Evolutionary conservation across 1,140 invertebrate genomes (phyloP), one percentile per base, ranked within the genome.

Genomic region (Periplaneta americana): DNA sequence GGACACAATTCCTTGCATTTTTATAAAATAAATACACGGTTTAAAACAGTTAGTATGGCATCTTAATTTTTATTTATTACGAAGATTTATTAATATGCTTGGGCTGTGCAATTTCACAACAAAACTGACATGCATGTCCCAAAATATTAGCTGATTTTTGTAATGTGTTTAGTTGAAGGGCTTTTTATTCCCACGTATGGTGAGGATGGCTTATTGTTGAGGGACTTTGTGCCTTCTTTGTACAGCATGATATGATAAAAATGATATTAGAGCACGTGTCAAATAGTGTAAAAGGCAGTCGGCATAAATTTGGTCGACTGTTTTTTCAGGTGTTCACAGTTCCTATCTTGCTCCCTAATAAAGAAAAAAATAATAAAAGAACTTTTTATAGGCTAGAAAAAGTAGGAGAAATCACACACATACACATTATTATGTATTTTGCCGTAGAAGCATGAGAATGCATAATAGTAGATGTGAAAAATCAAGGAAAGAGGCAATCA

Each of bases 261-360:
- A 82, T 82, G 81, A 82, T 82, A 81, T 81, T 83, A 82, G 83
- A 84, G 84, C 84, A 85, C 83, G 83, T 84, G 83, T 83, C 84
- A 85, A 84, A 84, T 84, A 84, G 83, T 80, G 81, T 79, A 34
- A 82, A 81, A 81, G 76, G 81, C 75, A 81, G 81, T 31, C 33
- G 37, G 75, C 75, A 81, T 6, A 48, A 78, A 74, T 34, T 81
- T 78, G 37, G 74, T 75, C 82, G 35, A n/a, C 75, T 33, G 79
- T 80, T 82, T 84, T 83, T 85, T 81, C 82, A 82, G 79, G 83
- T 83, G 83, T 85, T 84, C 83, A 85, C 84, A 85, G 84, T 85
- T 85, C 84, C 84, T 85, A 85, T 84, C 79, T 84, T 83, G 83
- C 83, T 83, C 84, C 84, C 82, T 84, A 84, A 79, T 78, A 74